A percentile compares a stretch with the other conserved stretches of the same genome.
phyloP scores from a whole-genome alignment of 2,888 invertebrate genomes.

The Leptinotarsa juncta region DNA sequence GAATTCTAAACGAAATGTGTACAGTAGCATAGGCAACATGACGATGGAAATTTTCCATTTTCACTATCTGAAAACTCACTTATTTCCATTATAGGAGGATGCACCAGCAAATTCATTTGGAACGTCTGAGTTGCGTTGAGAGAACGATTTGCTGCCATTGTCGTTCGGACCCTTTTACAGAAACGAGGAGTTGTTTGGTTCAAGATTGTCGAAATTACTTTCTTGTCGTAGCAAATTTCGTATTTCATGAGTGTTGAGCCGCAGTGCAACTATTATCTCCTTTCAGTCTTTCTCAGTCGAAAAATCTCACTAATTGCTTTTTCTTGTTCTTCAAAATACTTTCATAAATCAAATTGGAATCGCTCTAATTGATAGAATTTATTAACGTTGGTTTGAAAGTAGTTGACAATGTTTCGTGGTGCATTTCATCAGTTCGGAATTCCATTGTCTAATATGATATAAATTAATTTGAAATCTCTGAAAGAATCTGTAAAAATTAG shows the following conservation, averaged over 20 bases:
- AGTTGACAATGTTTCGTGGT: too few relatives aligned
- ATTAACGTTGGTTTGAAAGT: too few relatives aligned
- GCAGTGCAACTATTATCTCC: neutral
- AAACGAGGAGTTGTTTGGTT: neutral
- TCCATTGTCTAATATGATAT: too few relatives aligned
- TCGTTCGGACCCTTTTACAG: conserved; percentile 1
- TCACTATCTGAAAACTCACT: conserved; percentile 2
- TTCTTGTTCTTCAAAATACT: too few relatives aligned
- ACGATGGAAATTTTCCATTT: neutral
- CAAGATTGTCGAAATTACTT: neutral
- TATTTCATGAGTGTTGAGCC: neutral
- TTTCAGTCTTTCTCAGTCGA: neutral
- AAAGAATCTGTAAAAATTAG: too few relatives aligned
- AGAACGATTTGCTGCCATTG: neutral
- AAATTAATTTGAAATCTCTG: too few relatives aligned
- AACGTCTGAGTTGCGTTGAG: neutral
- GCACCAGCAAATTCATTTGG: neutral
- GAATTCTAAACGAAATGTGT: neutral
- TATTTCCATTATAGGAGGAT: conserved; percentile 3
- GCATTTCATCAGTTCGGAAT: too few relatives aligned
- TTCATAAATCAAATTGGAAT: too few relatives aligned
- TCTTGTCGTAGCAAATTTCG: neutral
- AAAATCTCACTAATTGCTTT: too few relatives aligned
- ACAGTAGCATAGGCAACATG: neutral
- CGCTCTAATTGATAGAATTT: too few relatives aligned